Base-by-base conservation (phyloP, 1,140 invertebrate genomes). In the Pseudomyrmex flavicornis region DNA sequence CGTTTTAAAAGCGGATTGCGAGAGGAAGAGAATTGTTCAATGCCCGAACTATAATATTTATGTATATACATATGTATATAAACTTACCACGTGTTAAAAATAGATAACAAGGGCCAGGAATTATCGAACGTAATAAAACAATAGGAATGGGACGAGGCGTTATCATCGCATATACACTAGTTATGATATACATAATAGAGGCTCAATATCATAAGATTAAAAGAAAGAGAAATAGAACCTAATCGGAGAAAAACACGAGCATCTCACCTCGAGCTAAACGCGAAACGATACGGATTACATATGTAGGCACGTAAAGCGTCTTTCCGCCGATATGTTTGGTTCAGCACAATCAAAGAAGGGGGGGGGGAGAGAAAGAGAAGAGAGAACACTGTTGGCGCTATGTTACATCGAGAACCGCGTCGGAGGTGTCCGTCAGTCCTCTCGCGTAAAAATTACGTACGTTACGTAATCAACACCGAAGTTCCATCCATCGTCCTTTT, bases 331-430 rank as follows among this genome's bases (percentile, higher is more conserved):
- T 59, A 80, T 80, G 52, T 79, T 15, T 80, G 20, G 3, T 17
- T 77, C 5, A 76, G 61, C 22, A 54, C 35, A 66, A 76, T 76
- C 22, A 76, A 35, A 35, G 5, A 2, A 1, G 3, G 3, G 26
- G 3, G 26, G 0, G 1, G 26, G 26, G 5, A 0, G 0, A 7
- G 5, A 35, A 35, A 7, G 35, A 35, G 5, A 44, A 26, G 20
- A 62, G 46, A 76, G 74, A 77, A 77, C 74, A 77, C 74, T 77
- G 26, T 77, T 77, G 74, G 74, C 62, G 62, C 22, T 77, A 77
- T 17, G 48, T n/a, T 77, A 68, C 26, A 54, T 77, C 26, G 17
- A 66, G n/a, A 63, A 22, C 35, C 13, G 22, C 15, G 15, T 65
- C 17, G 35, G 26, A 77, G 62, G 35, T 26, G 35, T 35, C 35